Conservation (phyloP, 2,888 invertebrate genomes). For the Electrophaes corylata region DNA sequence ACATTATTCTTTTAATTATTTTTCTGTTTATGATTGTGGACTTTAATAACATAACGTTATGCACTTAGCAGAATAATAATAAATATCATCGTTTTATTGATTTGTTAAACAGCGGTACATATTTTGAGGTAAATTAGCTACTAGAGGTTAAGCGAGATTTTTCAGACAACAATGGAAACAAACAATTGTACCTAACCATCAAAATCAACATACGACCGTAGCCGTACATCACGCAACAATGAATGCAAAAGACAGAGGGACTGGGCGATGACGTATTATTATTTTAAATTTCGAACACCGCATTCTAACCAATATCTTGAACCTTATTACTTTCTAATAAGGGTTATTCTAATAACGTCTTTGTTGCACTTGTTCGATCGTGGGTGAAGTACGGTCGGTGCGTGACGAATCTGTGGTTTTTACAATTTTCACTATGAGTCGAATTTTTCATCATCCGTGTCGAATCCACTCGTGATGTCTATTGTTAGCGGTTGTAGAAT, state of each 20-base stretch:
- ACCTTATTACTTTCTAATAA: constrained; percentile 40
- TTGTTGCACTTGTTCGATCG: constrained; percentile 70
- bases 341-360: constrained; percentile 61
- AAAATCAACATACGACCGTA: constrained; percentile 72
- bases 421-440: constrained; percentile 68
- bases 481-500: constrained; percentile 37
- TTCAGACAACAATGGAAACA: constrained; percentile 62
- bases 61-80: no score
- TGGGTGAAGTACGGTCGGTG: constrained; percentile 70
- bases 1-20: no score
- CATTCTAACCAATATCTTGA: constrained; percentile 36
- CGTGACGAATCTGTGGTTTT: constrained; percentile 73
- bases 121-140: no score
- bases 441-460: constrained; percentile 54
- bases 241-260: constrained; percentile 77
- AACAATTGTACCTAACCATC: constrained; percentile 55
- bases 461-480: constrained; percentile 46
- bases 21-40: no score
- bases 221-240: constrained; percentile 66
- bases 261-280: constrained; percentile 73
- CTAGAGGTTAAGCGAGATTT: no score
- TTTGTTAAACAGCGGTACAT: no score
- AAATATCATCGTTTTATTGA: no score
- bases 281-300: constrained; percentile 77
- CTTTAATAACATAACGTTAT: no score